Conservation (phyloP, 1,140 invertebrate species). For the Augochlora pura region DNA sequence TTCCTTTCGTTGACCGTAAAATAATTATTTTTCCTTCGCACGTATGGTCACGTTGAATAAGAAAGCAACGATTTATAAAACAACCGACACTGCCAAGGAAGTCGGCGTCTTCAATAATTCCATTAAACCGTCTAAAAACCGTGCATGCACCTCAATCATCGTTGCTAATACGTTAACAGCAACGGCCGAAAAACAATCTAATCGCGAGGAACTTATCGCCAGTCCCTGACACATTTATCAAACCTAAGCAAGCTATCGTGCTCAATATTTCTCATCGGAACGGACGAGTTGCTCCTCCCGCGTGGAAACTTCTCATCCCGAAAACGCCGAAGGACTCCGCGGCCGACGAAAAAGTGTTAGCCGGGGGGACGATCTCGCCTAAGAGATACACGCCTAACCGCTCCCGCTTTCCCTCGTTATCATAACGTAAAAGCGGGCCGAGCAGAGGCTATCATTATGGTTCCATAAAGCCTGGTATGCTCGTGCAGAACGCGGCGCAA, state of each 20-base stretch:
- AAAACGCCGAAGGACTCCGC: neutral
- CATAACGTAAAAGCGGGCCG: slow-evolving; percentile 39
- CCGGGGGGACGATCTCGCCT: slow-evolving; percentile 27
- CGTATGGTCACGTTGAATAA: no score
- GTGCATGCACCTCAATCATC: no score
- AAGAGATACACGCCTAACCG: neutral
- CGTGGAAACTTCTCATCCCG: neutral
- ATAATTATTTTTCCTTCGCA: no score
- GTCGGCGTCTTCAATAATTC: no score
- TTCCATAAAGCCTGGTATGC: slow-evolving; percentile 46
- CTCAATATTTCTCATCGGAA: neutral
- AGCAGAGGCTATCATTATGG: slow-evolving; percentile 50
- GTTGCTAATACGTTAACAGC: no score
- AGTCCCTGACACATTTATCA: neutral
- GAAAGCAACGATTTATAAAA: no score
- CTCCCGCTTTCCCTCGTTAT: slow-evolving; percentile 47
- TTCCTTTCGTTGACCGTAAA: no score
- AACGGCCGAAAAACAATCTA: neutral
- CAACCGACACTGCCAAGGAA: no score
- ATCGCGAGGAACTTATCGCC: neutral
- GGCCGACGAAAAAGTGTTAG: neutral
- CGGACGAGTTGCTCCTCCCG: neutral
- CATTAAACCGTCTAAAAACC: no score
- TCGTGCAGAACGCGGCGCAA: slow-evolving; percentile 28
- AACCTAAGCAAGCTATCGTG: neutral